Base-by-base conservation (phyloP, 2,888 invertebrate species). In the Willowsia nigromaculata region DNA sequence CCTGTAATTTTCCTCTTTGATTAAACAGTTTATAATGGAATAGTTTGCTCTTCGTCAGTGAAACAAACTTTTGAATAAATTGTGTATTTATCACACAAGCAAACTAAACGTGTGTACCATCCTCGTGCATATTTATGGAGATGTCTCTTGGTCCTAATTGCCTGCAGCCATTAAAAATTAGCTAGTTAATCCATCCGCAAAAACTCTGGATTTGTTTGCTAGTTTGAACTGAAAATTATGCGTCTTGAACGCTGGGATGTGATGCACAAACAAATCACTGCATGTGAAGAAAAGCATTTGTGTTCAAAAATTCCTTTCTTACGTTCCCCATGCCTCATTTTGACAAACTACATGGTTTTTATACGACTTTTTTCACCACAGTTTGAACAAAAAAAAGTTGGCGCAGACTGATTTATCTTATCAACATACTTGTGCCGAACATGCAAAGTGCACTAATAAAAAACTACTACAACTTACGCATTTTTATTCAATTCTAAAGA, bases 1-100 rank as follows among this genome's bases (percentile, higher is more conserved):
- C 74, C 76, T 76, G 59, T 85, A 85, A 85, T 85, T 85, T 85
- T 74, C 74, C 74, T 71, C 40, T 85, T 74, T 85, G 85, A 85
- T 85, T 85, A 85, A 85, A 59, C 59, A 62, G 27, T 85, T 85
- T 74, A 53, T 53, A 71, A 71, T 27, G 30, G 76, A 59, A 43
- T 43, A 85, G 56, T 76, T 85, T 74, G 74, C 76, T 85, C 74
- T 25, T 85, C 76, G 30, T 78, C 78, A 78, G 71, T 22, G 25
- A 37, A 78, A 47, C 25, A 15, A 74, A 11, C 47, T 50, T 74
- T 33, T n/a, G 50, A 11, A 53, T 50, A 30, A 53, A 53, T 1
- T 53, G 22, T 33, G 15, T 43, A 22, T 71, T 71, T 71, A 71
- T 43, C 71, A 71, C n/a, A 43, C 22, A 71, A 43, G 5, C 4